phyloP scores from a whole-genome alignment of 64 coral and sea anemone genomes.

The Hydrozoanthus tunicans region DNA sequence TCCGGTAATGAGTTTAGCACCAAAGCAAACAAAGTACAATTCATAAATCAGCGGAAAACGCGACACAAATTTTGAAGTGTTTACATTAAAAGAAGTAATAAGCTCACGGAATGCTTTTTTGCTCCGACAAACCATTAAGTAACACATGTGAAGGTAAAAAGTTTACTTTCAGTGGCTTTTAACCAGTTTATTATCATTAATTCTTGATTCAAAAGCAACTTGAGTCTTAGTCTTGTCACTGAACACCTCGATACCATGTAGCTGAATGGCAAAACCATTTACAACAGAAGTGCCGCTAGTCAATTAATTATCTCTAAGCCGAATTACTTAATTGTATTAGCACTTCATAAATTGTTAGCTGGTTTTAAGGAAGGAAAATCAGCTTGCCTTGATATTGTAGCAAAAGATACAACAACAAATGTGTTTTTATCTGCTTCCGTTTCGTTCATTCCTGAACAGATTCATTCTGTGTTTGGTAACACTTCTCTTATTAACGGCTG shows the following conservation, averaged over 20 bases:
- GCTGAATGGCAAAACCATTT: not conserved
- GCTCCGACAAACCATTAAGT: not conserved
- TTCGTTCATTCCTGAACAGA: no score
- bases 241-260: not conserved
- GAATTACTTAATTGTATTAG: slow-evolving; percentile 43
- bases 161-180: not conserved
- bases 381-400: no score
- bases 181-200: not conserved
- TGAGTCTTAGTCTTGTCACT: not conserved
- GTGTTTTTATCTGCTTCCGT: no score
- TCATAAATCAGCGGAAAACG: slow-evolving; percentile 44
- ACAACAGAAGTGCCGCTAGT: not conserved
- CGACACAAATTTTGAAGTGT: not conserved
- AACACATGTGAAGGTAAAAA: no score
- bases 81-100: slow-evolving; percentile 21
- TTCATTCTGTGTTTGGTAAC: no score
- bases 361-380: no score
- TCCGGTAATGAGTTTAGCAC: slow-evolving; percentile 40
- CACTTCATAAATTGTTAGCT: slow-evolving; percentile 44
- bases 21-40: slow-evolving; percentile 36
- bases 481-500: no score
- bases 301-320: slow-evolving; percentile 23
- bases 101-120: not conserved
- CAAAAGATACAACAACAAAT: no score
- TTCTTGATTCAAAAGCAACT: no score